Conservation (phyloP, 2,797 vertebrate genomes). For the Poecilia picta region DNA sequence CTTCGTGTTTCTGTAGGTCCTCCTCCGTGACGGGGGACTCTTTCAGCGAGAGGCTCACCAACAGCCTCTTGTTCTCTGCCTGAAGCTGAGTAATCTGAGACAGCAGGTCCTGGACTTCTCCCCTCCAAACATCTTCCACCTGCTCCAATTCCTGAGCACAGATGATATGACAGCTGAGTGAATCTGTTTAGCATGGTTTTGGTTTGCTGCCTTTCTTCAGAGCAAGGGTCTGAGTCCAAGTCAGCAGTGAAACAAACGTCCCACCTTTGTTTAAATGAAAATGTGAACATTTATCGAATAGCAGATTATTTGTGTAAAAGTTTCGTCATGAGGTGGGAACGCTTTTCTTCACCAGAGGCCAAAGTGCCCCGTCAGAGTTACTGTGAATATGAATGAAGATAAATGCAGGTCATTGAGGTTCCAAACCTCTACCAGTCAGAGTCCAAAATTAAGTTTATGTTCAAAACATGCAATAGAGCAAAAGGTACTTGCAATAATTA, state of each 20-base stretch:
- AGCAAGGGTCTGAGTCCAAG: background rate
- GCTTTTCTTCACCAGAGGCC: background rate
- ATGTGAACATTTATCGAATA: background rate
- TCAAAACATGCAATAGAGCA: background rate
- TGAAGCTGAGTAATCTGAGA: conserved; percentile 90
- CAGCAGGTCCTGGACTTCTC: conserved; percentile 90
- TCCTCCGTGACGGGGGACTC: conserved; percentile 82
- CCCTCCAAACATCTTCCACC: conserved; percentile 92
- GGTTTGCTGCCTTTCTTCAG: background rate
- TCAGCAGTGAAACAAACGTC: background rate
- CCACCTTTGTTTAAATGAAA: background rate
- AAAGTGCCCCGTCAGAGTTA: background rate
- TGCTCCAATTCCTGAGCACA: conserved; percentile 87
- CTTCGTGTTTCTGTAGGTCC: conserved; percentile 87
- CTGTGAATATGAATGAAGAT: background rate
- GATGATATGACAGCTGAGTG: background rate
- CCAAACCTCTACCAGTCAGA: background rate
- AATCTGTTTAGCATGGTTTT: background rate
- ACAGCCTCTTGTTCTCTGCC: conserved; percentile 89
- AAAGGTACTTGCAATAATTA: background rate
- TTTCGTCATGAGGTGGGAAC: background rate
- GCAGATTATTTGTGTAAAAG: background rate
- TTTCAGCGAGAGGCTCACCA: conserved; percentile 84
- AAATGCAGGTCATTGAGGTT: background rate
- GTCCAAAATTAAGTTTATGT: background rate